These are phyloP conservation scores for Dolichopus griseipennis DNA, from an alignment of 2,888 invertebrate species.

Conservation along the genomic window DNA sequence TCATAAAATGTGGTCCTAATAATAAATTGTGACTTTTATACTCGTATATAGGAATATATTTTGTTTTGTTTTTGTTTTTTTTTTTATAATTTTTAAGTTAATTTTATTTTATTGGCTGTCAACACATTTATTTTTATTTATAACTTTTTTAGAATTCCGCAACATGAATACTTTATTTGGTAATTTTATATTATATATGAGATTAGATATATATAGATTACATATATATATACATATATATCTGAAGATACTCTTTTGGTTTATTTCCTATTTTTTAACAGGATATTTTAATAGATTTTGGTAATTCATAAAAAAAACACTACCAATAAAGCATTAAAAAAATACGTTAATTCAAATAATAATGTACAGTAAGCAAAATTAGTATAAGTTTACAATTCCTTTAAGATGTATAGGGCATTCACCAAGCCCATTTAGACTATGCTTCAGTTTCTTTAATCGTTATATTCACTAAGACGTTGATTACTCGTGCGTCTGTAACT, in stretches of 20 bases:
- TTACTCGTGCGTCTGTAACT: no score
- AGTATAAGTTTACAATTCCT: no score
- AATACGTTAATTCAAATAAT: no score
- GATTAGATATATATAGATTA: no score
- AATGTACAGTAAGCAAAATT: no score
- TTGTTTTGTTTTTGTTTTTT: neutral
- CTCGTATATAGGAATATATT: neutral
- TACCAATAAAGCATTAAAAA: neutral
- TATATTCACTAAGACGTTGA: no score
- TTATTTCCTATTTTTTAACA: neutral
- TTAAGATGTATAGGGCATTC: no score
- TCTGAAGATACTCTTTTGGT: neutral
- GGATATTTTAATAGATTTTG: neutral
- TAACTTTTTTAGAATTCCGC: neutral
- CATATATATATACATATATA: no score
- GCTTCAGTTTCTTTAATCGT: no score
- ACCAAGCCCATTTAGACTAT: no score
- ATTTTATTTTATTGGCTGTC: constrained; percentile 19
- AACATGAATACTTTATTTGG: neutral
- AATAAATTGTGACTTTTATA: neutral
- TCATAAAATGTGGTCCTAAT: constrained; percentile 20
- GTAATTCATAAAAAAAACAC: neutral
- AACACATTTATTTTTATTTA: constrained; percentile 12
- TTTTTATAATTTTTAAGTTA: constrained; percentile 15
- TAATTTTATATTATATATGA: no score